A percentile compares a stretch with the other conserved stretches of the same genome.
phyloP scores from a whole-genome alignment of 1,140 invertebrate species.

The Solen grandis region DNA sequence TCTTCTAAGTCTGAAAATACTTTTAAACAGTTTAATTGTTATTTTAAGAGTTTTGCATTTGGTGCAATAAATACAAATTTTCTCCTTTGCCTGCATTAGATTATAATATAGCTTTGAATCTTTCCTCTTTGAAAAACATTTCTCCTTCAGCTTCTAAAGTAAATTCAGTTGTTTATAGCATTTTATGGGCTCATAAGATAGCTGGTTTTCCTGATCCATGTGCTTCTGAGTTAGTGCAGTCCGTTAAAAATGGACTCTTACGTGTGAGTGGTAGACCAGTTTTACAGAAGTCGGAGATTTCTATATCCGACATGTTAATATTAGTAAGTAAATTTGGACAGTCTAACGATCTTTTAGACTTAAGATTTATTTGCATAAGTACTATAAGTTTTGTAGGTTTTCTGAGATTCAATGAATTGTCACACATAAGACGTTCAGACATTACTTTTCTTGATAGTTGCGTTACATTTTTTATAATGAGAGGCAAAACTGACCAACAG shows the following conservation, averaged over 20 bases:
- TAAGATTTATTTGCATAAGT: constrained; percentile 3
- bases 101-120: not conserved
- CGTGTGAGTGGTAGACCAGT: no score
- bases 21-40: constrained; percentile 25
- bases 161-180: no score
- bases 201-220: no score
- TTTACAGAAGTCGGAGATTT: no score
- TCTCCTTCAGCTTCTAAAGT: not conserved
- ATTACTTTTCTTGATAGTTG: not conserved
- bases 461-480: not conserved
- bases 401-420: no score
- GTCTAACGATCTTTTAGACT: not conserved
- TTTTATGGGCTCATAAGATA: no score
- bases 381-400: no score
- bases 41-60: constrained; percentile 9
- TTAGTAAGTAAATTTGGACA: no score
- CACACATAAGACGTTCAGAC: not conserved
- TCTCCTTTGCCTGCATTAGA: constrained; percentile 14
- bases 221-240: no score
- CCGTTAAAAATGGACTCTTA: no score
- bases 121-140: not conserved
- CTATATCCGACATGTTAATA: not conserved
- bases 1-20: constrained; percentile 17
- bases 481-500: no score
- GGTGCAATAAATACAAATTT: no score